Percentiles rank a stretch among this genome's conserved stretches.
These are phyloP conservation scores for Dryadula phaetusa DNA, from an alignment of 2,888 invertebrate species.

Conservation along the genomic window DNA sequence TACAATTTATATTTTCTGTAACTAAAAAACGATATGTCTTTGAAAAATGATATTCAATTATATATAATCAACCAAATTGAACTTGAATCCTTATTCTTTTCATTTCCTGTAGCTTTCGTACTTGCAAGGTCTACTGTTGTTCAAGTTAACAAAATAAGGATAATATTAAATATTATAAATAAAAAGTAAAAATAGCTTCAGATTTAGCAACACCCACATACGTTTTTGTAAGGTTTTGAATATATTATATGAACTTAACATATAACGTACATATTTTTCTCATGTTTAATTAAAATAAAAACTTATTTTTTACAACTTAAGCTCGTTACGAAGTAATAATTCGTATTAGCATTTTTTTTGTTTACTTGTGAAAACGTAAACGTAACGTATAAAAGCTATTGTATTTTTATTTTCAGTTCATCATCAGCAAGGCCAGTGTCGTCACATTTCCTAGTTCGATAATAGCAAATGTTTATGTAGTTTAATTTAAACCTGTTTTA, in stretches of 20 bases:
- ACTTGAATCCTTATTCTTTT: too few species aligned
- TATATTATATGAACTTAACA: neutral
- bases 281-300: neutral
- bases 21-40: too few species aligned
- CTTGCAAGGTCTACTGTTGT: too few species aligned
- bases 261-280: neutral
- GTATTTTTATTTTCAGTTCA: constrained; percentile 18
- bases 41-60: too few species aligned
- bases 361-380: neutral
- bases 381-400: constrained; percentile 1
- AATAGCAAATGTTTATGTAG: constrained; percentile 13
- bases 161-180: too few species aligned
- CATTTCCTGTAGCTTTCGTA: too few species aligned
- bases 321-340: neutral
- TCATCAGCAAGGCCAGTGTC: constrained; percentile 13
- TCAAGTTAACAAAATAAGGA: too few species aligned
- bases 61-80: too few species aligned
- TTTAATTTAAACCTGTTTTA: neutral
- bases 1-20: too few species aligned
- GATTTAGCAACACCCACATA: too few species aligned
- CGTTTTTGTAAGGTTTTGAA: too few species aligned
- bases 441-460: constrained; percentile 18
- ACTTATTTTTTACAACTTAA: neutral
- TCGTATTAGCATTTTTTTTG: constrained; percentile 7
- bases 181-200: too few species aligned